Base-by-base conservation (phyloP, 2,113 vertebrate genomes). In the Malurus cyaneus region DNA sequence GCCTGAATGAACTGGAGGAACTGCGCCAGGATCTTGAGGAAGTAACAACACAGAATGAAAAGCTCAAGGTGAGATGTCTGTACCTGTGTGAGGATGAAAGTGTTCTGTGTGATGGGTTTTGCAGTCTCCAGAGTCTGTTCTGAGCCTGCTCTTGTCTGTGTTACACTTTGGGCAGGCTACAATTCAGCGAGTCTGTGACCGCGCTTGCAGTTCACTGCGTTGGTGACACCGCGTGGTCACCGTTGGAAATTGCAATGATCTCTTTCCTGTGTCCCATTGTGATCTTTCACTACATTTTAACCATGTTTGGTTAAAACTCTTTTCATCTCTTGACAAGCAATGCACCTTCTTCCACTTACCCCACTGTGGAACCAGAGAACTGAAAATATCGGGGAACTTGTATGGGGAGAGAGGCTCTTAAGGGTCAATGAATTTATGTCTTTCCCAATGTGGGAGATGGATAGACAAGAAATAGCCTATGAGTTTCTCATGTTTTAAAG, bases 1-100 rank as follows among this genome's bases (percentile, higher is more conserved):
- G 98, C 44, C 98, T 98, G 42, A 98, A 96, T 41, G 99, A 99
- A 89, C 94, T 99, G 86, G 99, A 99, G 94, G 99, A 99, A 62
- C 98, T 99, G 31, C 97, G 98, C 79, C 99, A 99, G 94, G 99
- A 99, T 94, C 98, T 99, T 53, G 98, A 99, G 82, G 98, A 97
- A 53, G 98, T 99, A 59, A 98, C 98, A 28, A 96, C 98, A 47
- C 99, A 99, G 81, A 99, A 99, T 94, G 98, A 98, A 92, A 99
- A 97, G 91, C 98, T 99, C 95, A 99, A 99, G 98, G 99, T 99
- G 94, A 80, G 78, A 83, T 23, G 4, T 19, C 15, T 46, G 12
- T 23, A 18, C 6, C 18, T 84, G 4, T 31, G 36, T 50, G 11
- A 62, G 18, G 60, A 23, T 29, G 25, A 65, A 65, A 11, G 32